Percentiles rank a stretch among this genome's conserved stretches.
Evolutionary conservation across 1,140 invertebrate genomes (phyloP).

Genomic region (Popillia japonica): DNA sequence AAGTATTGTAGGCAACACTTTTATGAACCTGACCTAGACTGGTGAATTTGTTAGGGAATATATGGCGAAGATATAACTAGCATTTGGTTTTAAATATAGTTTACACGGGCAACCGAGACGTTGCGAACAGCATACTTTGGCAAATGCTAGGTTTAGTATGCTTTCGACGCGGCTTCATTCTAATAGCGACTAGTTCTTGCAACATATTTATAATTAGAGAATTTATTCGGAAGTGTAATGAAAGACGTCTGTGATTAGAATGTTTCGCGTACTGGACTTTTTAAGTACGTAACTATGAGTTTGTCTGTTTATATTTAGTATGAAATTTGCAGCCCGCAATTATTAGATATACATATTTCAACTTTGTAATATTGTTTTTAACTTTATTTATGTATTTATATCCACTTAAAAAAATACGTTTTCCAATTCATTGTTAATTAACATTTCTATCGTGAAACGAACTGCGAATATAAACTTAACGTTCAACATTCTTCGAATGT

Average conservation of each 20-base stretch:
- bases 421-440: not conserved
- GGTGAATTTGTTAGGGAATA: not conserved
- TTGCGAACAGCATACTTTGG: not conserved
- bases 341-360: not conserved
- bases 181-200: too few species aligned
- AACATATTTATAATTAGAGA: not conserved
- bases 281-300: not conserved
- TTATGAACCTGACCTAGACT: constrained; percentile 29
- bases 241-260: not conserved
- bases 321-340: too few species aligned
- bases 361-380: not conserved
- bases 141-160: not conserved
- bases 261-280: not conserved
- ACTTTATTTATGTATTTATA: not conserved
- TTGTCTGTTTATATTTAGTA: not conserved
- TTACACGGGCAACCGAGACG: not conserved
- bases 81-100: constrained; percentile 26
- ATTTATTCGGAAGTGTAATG: not conserved
- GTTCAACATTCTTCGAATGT: not conserved
- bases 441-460: not conserved
- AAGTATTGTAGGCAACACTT: not conserved
- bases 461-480: not conserved
- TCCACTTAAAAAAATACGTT: not conserved
- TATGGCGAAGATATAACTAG: not conserved
- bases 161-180: not conserved